Conservation (phyloP, 2,113 vertebrate genomes). For the Diphyllodes magnificus region DNA sequence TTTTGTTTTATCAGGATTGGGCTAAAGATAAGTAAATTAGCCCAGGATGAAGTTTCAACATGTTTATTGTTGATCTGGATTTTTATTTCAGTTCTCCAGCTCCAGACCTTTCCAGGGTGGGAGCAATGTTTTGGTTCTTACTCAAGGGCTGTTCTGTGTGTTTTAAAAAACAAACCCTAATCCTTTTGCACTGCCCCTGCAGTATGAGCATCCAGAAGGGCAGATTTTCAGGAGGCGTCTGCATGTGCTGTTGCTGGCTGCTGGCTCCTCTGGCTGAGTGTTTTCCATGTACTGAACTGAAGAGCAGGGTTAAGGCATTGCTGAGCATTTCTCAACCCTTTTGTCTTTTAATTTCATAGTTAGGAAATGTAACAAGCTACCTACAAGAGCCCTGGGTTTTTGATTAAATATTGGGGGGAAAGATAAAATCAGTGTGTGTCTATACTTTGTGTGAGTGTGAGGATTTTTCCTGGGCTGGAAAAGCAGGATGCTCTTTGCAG, state of each 20-base stretch:
- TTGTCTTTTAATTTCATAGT: background rate
- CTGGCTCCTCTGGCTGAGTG: background rate
- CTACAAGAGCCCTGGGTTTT: background rate
- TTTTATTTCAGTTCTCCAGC: background rate
- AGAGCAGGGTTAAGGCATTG: background rate
- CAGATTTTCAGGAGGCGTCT: background rate
- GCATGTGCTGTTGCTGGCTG: background rate
- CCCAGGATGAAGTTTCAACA: background rate
- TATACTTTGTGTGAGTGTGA: fast-evolving
- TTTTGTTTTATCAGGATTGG: background rate
- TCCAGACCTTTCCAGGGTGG: background rate
- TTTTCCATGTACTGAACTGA: background rate
- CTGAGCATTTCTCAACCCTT: background rate
- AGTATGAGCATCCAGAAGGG: background rate
- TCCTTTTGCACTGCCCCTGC: background rate
- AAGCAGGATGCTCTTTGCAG: background rate
- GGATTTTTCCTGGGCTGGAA: background rate
- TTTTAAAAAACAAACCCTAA: background rate
- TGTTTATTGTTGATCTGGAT: background rate
- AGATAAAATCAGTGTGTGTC: background rate
- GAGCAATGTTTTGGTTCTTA: background rate
- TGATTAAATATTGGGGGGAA: background rate
- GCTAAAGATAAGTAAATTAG: background rate
- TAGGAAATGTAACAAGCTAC: background rate
- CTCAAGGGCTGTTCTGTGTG: background rate